Conservation (phyloP, 2,113 vertebrate species). For the Catharus minimus region DNA sequence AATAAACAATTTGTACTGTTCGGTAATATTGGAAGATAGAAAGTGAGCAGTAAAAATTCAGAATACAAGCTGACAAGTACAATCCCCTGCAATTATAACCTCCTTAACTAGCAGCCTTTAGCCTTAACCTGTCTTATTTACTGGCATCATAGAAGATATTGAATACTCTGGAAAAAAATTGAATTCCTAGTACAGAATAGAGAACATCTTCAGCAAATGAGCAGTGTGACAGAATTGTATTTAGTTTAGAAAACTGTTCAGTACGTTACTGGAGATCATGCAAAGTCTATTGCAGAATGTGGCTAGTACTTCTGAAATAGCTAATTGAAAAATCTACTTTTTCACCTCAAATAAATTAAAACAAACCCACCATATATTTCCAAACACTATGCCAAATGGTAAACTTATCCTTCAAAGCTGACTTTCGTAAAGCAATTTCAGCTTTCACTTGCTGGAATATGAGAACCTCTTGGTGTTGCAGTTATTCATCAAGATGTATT, state of each 20-base stretch:
- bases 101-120: background rate
- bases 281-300: background rate
- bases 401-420: background rate
- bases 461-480: background rate
- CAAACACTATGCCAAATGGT: background rate
- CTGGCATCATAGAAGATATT: background rate
- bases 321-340: background rate
- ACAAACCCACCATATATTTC: background rate
- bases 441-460: background rate
- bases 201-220: background rate
- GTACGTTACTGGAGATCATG: background rate
- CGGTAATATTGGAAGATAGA: background rate
- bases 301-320: background rate
- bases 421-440: background rate
- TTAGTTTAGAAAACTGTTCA: background rate
- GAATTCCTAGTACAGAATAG: background rate
- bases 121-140: background rate
- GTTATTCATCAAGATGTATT: background rate
- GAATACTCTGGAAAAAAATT: background rate
- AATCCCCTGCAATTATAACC: background rate
- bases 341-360: background rate
- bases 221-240: background rate
- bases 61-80: background rate
- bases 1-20: background rate
- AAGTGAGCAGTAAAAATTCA: background rate